A percentile compares a stretch with the other conserved stretches of the same genome.
Conservation (phyloP, 2,888 invertebrate genomes). For the Mythimna vitellina region DNA sequence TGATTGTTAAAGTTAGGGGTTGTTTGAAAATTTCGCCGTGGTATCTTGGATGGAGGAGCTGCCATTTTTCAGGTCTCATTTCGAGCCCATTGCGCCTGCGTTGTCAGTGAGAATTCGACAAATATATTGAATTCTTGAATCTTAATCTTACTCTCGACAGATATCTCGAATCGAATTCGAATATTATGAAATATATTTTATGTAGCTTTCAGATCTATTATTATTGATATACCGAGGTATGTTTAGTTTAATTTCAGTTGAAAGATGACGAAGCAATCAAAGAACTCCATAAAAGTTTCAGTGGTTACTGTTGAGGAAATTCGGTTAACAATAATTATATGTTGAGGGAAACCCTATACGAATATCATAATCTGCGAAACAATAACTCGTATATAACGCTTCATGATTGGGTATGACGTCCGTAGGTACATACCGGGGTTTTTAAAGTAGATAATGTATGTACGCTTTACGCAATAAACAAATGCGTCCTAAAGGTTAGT, state of each 20-base stretch:
- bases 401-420: constrained; percentile 4
- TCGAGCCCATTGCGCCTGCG: not conserved
- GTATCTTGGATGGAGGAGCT: not conserved
- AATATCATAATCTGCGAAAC: not conserved
- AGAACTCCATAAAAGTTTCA: not conserved
- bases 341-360: not conserved
- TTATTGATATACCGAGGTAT: not conserved
- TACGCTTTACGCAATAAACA: constrained; percentile 27
- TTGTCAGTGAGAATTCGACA: not conserved
- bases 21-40: not conserved
- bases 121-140: too few species aligned
- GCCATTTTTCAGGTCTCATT: not conserved
- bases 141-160: too few species aligned
- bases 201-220: not conserved
- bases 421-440: not conserved
- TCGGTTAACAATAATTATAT: not conserved
- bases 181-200: not conserved
- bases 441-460: constrained; percentile 10
- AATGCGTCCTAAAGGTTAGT: constrained; percentile 18
- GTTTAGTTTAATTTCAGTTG: not conserved
- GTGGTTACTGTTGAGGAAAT: not conserved
- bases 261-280: not conserved
- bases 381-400: constrained; percentile 15
- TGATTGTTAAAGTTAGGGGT: not conserved
- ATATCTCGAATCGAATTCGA: too few species aligned